A percentile compares a stretch with the other conserved stretches of the same genome.
Conservation (phyloP, 2,113 vertebrate species). For the Embiotoca jacksoni region DNA sequence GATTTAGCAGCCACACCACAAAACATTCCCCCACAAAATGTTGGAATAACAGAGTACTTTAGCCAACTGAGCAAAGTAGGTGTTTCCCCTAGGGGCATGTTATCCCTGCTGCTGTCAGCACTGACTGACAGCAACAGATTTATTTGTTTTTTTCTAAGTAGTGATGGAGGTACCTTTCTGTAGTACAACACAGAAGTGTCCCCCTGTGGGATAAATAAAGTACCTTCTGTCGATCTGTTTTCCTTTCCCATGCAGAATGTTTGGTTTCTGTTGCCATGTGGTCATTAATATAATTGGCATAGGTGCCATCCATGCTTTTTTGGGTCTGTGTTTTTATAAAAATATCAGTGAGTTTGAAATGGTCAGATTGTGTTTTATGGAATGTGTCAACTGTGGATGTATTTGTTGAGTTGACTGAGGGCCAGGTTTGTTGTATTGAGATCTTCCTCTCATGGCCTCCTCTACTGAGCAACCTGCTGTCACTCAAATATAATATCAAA, state of each 20-base stretch:
- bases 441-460: too few relatives aligned
- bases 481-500: too few relatives aligned
- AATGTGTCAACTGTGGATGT: background rate
- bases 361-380: background rate
- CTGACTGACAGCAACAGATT: slow-evolving; percentile 30
- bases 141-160: slow-evolving; percentile 19
- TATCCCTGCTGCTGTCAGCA: slow-evolving; percentile 40
- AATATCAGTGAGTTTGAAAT: background rate
- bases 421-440: too few relatives aligned
- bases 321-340: background rate
- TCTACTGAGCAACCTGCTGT: too few relatives aligned
- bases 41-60: slow-evolving; percentile 26
- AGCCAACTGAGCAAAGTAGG: slow-evolving; percentile 13
- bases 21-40: slow-evolving; percentile 12
- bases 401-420: background rate
- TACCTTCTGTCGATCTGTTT: background rate
- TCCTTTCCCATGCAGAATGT: background rate
- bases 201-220: too few relatives aligned
- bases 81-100: slow-evolving; percentile 22
- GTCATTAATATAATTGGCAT: background rate
- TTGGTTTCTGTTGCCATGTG: background rate
- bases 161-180: background rate
- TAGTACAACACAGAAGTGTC: background rate
- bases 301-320: background rate
- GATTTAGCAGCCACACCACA: slow-evolving; percentile 21